Conservation (phyloP, 2,797 vertebrate genomes). For the Ctenochaetus hawaiiensis region DNA sequence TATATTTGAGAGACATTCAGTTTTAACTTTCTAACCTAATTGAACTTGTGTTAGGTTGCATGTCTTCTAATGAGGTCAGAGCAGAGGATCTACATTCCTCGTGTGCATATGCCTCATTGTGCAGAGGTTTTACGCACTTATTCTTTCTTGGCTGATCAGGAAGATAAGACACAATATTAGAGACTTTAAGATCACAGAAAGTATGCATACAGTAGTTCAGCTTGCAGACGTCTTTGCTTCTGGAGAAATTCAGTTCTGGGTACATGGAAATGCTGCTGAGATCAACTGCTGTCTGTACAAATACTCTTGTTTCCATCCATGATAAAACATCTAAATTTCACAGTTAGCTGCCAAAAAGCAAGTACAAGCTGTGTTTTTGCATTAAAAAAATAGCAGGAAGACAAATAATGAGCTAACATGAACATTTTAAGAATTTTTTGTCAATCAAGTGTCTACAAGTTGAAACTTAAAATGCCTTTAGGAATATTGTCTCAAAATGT, state of each 20-base stretch:
- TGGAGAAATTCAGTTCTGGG: neutral
- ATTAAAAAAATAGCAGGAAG: neutral
- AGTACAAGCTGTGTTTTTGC: neutral
- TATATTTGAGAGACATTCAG: slow-evolving; percentile 21
- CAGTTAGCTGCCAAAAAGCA: neutral
- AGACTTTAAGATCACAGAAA: slow-evolving; percentile 1
- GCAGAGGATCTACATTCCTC: slow-evolving; percentile 77
- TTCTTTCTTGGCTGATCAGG: slow-evolving; percentile 39
- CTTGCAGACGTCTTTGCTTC: slow-evolving; percentile 2
- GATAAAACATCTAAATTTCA: neutral
- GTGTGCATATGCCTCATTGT: slow-evolving; percentile 78
- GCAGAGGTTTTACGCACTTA: slow-evolving; percentile 61
- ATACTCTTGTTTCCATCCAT: neutral
- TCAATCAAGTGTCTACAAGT: neutral
- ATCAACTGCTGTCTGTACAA: slow-evolving; percentile 1
- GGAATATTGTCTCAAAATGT: slow-evolving; percentile 34
- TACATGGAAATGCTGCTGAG: neutral
- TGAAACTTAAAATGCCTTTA: slow-evolving; percentile 11
- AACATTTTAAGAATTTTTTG: neutral
- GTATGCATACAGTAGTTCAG: neutral
- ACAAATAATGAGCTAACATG: neutral
- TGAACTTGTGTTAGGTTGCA: slow-evolving; percentile 24
- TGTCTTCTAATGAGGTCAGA: slow-evolving; percentile 68
- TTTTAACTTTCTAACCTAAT: slow-evolving; percentile 25
- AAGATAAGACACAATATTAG: slow-evolving; percentile 21